Evolutionary conservation across 2,113 vertebrate genomes (phyloP).

Genomic region (Protobothrops flavoviridis): DNA sequence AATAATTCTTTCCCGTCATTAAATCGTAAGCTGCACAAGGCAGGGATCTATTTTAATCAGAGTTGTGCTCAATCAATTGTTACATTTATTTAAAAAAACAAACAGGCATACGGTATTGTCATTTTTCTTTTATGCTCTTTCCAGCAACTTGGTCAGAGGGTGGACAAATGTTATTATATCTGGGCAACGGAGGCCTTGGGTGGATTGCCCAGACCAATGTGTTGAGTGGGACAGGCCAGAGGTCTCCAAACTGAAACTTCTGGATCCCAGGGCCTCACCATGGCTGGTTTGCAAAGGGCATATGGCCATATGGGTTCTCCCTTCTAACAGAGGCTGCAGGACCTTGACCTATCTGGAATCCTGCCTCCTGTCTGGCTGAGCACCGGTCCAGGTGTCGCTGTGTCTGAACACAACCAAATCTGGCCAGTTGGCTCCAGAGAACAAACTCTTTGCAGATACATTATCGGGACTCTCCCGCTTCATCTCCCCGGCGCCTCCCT

Average conservation of each 20-base stretch:
- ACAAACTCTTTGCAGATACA: neutral
- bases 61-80: neutral
- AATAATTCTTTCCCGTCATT: neutral
- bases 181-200: neutral
- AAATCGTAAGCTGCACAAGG: neutral
- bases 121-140: neutral
- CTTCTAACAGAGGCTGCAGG: neutral
- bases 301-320: neutral
- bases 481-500: conserved; percentile 12
- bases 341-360: neutral
- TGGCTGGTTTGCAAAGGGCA: neutral
- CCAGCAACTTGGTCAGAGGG: neutral
- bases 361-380: conserved; percentile 30
- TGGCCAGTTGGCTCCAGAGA: neutral
- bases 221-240: neutral
- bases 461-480: neutral
- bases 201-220: neutral
- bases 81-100: neutral
- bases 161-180: neutral
- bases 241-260: neutral
- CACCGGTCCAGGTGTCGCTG: neutral
- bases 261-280: neutral
- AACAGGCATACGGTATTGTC: neutral
- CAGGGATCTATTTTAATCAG: neutral
- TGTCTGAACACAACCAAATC: neutral